Conservation (phyloP, 92 coral and sea anemone genomes). For the Porites cylindrica region DNA sequence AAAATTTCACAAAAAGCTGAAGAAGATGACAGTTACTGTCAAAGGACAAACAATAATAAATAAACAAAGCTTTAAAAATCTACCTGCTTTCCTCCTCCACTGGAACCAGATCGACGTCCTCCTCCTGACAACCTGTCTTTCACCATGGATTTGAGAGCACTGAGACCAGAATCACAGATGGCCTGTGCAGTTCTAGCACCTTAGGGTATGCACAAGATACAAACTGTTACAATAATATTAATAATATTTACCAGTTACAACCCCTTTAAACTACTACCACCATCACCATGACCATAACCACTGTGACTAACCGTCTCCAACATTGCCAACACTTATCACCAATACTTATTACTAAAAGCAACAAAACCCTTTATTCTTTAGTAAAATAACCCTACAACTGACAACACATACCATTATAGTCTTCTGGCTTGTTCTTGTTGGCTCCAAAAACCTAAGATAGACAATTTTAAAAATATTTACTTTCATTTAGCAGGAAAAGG, state of each 20-base stretch:
- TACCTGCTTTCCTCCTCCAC: slow-evolving; percentile 47
- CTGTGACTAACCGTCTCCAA: too few species aligned
- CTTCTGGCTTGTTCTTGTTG: slow-evolving; percentile 92
- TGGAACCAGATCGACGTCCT: slow-evolving; percentile 77
- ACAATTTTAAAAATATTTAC: neutral
- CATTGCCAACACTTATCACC: too few species aligned
- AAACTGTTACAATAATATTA: too few species aligned
- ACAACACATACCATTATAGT: slow-evolving; percentile 84
- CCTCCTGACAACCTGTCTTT: slow-evolving; percentile 89
- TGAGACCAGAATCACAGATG: slow-evolving; percentile 82
- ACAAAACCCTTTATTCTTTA: too few species aligned
- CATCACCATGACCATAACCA: too few species aligned
- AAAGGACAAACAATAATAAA: neutral
- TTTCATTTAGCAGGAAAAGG: neutral
- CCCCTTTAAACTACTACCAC: neutral
- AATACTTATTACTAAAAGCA: too few species aligned
- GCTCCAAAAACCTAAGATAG: slow-evolving; percentile 89
- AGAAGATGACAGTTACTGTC: too few species aligned
- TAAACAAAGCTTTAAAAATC: neutral
- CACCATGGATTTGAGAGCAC: slow-evolving; percentile 80
- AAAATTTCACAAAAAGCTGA: too few species aligned
- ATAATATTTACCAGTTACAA: neutral
- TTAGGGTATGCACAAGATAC: neutral
- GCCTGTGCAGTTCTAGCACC: slow-evolving; percentile 95
- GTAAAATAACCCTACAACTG: neutral